Evolutionary conservation across 2,888 invertebrate species (phyloP), one percentile per base, ranked within the genome.

Genomic region (Cancer borealis): DNA sequence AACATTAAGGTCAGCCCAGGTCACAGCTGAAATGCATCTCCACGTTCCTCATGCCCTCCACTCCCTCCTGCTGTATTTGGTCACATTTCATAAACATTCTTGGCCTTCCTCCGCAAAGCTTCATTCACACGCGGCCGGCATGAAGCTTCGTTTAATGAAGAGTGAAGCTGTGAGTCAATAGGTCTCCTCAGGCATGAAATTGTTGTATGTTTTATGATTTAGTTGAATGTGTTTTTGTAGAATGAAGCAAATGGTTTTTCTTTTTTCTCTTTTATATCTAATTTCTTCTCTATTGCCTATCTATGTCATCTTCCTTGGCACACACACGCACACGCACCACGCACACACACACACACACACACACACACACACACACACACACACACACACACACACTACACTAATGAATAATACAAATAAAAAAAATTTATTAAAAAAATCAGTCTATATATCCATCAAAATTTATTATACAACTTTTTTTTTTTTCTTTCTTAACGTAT

Each of bases 401-500:
- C 66, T n/a, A 66, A 66, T 66, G 66, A 66, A 66, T 66, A 66
- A 66, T n/a, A n/a, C 21, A n/a, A 66, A n/a, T 66, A n/a, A n/a
- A 66, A 66, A 66, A 66, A 66, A n/a, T n/a, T 2, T 17, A 54
- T 17, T 14, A 54, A 10, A 14, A 54, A 54, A 66, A 66, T 21
- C n/a, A 3, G 8, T 6, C 66, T n/a, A 66, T 21, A 66, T 21
- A 66, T 66, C 66, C 4, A 66, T 66, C 66, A 66, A 66, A 66
- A n/a, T 66, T n/a, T n/a, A n/a, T 66, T n/a, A 21, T 66, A n/a
- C n/a, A n/a, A 17, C 21, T 66, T 17, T 66, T 66, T 66, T 66
- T 60, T 66, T 3, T n/a, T n/a, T 0, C 3, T n/a, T n/a, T n/a
- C 66, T 66, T 66, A 66, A n/a, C n/a, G n/a, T 21, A 66, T 66